These are phyloP conservation scores for Holcopasites calliopsidis DNA, from an alignment of 1,140 invertebrate species.

Conservation along the genomic window DNA sequence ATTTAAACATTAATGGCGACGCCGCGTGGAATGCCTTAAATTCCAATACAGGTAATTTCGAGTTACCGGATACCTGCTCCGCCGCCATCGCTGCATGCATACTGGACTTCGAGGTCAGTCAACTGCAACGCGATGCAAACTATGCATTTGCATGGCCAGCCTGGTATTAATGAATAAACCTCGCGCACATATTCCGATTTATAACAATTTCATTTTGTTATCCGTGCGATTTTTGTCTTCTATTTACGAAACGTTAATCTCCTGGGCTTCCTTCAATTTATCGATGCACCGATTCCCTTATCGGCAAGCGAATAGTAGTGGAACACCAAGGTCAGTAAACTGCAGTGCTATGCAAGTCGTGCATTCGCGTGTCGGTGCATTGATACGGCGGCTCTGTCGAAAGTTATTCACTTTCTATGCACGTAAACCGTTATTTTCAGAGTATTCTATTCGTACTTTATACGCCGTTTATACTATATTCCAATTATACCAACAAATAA, in stretches of 20 bases:
- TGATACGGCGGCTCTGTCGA: background rate
- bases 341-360: background rate
- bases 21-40: background rate
- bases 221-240: background rate
- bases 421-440: background rate
- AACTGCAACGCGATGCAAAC: slow-evolving; percentile 59
- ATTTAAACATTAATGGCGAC: background rate
- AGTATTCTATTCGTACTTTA: background rate
- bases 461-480: background rate
- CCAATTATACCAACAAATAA: background rate
- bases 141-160: slow-evolving; percentile 41
- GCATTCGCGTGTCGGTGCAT: slow-evolving; percentile 10
- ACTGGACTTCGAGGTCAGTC: slow-evolving; percentile 58
- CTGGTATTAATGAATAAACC: slow-evolving; percentile 30
- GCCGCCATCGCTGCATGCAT: slow-evolving; percentile 19
- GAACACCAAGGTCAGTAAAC: slow-evolving; percentile 22
- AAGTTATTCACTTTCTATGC: slow-evolving; percentile 4
- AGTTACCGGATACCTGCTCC: slow-evolving; percentile 36
- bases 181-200: slow-evolving; percentile 1
- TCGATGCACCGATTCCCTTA: background rate
- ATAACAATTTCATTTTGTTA: background rate
- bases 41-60: slow-evolving; percentile 9
- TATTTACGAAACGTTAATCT: background rate
- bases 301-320: background rate
- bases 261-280: background rate